Conservation (phyloP, 2,888 invertebrate genomes). For the Yponomeuta evonymella region DNA sequence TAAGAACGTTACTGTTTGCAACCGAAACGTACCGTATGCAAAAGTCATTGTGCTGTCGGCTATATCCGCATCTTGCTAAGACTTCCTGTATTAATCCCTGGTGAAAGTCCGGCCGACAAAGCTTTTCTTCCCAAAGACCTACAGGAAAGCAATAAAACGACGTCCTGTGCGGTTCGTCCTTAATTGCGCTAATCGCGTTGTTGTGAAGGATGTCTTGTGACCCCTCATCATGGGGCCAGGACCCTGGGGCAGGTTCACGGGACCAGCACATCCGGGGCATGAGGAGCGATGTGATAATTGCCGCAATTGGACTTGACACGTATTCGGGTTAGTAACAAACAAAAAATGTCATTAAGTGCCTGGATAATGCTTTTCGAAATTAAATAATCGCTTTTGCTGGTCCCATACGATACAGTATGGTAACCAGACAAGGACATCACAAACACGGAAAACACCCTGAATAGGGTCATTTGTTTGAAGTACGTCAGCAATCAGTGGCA, state of each 20-base stretch:
- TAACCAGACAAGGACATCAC: too few species aligned
- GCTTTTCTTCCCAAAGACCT: not conserved
- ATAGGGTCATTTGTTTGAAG: too few species aligned
- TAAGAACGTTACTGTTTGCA: too few species aligned
- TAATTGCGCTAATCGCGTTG: slow-evolving; percentile 3
- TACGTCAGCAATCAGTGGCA: too few species aligned
- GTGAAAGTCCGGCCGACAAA: not conserved
- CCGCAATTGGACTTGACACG: not conserved
- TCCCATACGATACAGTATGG: too few species aligned
- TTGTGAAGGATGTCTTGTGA: slow-evolving; percentile 10
- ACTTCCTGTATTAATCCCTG: not conserved
- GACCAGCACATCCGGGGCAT: not conserved
- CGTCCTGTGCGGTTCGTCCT: not conserved
- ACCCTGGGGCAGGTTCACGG: slow-evolving; percentile 2
- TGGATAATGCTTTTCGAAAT: too few species aligned
- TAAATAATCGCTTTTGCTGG: too few species aligned
- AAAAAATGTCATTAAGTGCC: too few species aligned
- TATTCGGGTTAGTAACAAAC: not conserved
- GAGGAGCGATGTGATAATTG: slow-evolving; percentile 12
- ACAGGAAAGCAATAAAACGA: not conserved
- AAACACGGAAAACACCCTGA: too few species aligned
- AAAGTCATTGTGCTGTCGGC: not conserved
- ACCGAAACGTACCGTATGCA: not conserved
- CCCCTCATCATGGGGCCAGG: not conserved
- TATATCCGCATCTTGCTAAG: not conserved